A percentile compares a stretch with the other conserved stretches of the same genome.
phyloP scores from a whole-genome alignment of 2,797 vertebrate species.

The Anisognathus igniventris region DNA sequence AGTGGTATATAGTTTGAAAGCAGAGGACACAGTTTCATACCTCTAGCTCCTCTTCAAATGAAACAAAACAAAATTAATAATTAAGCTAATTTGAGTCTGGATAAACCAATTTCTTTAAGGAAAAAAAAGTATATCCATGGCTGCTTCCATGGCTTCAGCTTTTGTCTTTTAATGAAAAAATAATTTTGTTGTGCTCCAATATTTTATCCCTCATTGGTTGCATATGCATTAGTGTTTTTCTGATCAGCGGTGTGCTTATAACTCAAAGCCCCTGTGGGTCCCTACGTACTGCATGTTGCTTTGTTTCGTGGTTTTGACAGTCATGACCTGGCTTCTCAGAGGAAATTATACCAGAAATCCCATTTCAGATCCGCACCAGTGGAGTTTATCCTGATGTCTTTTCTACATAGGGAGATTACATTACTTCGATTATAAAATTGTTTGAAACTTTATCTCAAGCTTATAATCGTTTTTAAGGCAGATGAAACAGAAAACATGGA shows the following conservation, averaged over 20 bases:
- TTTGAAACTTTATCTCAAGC: not conserved
- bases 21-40: not conserved
- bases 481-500: not conserved
- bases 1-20: not conserved
- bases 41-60: not conserved
- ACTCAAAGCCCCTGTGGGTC: not conserved
- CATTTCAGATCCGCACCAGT: not conserved
- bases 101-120: not conserved
- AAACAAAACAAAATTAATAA: not conserved
- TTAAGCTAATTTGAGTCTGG: not conserved
- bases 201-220: not conserved
- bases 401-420: not conserved
- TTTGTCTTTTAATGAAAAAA: not conserved
- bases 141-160: not conserved
- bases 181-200: not conserved
- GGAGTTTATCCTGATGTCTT: not conserved
- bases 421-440: not conserved
- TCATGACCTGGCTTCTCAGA: not conserved
- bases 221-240: not conserved
- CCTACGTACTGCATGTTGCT: not conserved
- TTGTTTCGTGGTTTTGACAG: not conserved
- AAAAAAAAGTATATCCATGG: not conserved
- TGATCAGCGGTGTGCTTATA: not conserved
- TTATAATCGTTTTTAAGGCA: not conserved
- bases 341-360: not conserved